These are phyloP conservation scores for Blastobasis adustella DNA, from an alignment of 2,888 invertebrate species.

Conservation along the genomic window DNA sequence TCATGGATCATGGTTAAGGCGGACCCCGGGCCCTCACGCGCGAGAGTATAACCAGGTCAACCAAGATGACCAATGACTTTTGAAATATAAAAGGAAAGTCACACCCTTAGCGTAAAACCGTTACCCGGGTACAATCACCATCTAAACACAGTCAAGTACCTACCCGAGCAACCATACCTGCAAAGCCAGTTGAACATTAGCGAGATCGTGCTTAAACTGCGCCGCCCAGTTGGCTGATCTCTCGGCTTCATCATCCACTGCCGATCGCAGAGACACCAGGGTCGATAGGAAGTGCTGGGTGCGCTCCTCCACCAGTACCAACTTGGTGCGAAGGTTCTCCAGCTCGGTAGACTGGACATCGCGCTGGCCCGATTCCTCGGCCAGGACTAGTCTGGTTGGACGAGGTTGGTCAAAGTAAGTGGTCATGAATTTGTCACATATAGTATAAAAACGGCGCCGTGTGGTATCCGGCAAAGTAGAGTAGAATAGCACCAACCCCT, in stretches of 20 bases:
- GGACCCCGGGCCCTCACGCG: no score
- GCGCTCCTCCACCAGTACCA: slow-evolving; percentile 57
- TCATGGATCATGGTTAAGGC: no score
- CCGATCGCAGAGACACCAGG: slow-evolving; percentile 57
- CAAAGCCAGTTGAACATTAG: slow-evolving; percentile 63
- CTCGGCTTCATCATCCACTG: slow-evolving; percentile 68
- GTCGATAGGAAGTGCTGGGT: slow-evolving; percentile 60
- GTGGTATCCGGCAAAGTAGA: no score
- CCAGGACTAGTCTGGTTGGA: slow-evolving; percentile 40
- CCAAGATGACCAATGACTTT: no score
- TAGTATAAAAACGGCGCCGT: no score
- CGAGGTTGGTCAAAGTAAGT: not conserved
- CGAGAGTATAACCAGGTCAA: no score
- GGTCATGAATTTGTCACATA: no score
- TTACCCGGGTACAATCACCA: no score
- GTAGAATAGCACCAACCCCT: no score
- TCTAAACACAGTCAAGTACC: no score
- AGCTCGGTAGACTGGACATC: slow-evolving; percentile 55
- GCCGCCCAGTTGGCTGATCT: slow-evolving; percentile 64
- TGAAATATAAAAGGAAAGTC: no score
- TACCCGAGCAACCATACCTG: slow-evolving; percentile 36
- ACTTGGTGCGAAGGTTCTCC: slow-evolving; percentile 53
- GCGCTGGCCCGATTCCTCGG: slow-evolving; percentile 48
- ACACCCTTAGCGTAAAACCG: no score
- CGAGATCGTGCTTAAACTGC: slow-evolving; percentile 69